Evolutionary conservation across 2,888 invertebrate genomes (phyloP).

Genomic region (Macrophya annulata): DNA sequence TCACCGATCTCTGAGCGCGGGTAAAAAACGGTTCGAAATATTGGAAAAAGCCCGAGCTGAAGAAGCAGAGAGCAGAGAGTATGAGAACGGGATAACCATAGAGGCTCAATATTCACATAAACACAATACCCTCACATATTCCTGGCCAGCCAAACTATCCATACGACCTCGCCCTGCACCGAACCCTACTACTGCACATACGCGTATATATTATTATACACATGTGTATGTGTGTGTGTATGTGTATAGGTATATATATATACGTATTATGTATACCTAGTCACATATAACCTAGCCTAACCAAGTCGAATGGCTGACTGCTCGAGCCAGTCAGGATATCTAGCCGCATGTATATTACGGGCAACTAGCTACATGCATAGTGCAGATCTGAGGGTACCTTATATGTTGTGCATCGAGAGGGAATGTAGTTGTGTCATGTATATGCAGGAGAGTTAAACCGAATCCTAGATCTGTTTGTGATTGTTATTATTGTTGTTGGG

Average conservation of each 20-base stretch:
- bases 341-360: constrained; percentile 17
- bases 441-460: background rate
- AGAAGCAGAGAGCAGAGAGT: constrained; percentile 32
- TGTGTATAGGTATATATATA: constrained; percentile 8
- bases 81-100: constrained; percentile 20
- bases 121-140: constrained; percentile 76
- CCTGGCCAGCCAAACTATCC: constrained; percentile 57
- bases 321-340: constrained; percentile 32
- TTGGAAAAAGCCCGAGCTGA: constrained; percentile 40
- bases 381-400: too few relatives aligned
- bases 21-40: constrained; percentile 23
- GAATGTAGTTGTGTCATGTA: background rate
- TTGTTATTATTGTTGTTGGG: too few relatives aligned
- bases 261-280: constrained; percentile 31
- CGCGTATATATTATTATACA: constrained; percentile 13
- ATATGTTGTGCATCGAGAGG: too few relatives aligned
- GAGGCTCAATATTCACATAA: constrained; percentile 78
- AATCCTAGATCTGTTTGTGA: background rate
- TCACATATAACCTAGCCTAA: constrained; percentile 31
- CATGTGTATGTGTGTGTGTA: too few relatives aligned
- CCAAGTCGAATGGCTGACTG: constrained; percentile 28
- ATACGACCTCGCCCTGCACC: constrained; percentile 29
- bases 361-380: constrained; percentile 23
- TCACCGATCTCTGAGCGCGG: constrained; percentile 11
- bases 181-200: background rate